Conservation (phyloP, 2,797 vertebrate genomes). For the Danio tinwini region DNA sequence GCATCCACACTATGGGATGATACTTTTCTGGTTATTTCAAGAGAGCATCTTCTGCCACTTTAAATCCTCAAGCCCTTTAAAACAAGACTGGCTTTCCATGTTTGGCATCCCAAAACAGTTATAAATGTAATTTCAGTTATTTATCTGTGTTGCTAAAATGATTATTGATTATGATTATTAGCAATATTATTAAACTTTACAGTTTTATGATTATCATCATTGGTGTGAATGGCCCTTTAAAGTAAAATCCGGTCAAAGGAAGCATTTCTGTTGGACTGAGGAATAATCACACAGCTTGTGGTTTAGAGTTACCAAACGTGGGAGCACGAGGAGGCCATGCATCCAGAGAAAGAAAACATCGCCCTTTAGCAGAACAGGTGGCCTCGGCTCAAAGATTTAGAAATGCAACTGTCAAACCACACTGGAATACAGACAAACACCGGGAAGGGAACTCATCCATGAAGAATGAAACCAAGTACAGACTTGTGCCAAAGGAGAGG, state of each 20-base stretch:
- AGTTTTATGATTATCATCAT: not conserved
- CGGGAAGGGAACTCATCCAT: not conserved
- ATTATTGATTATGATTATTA: too few relatives aligned
- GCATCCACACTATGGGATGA: not conserved
- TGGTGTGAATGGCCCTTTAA: not conserved
- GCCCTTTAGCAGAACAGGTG: conserved; percentile 40
- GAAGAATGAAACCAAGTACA: conserved; percentile 31
- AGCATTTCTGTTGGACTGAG: conserved; percentile 40
- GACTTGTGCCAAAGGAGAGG: not conserved
- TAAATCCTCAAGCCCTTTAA: not conserved
- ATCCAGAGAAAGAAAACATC: conserved; percentile 34
- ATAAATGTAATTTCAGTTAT: not conserved
- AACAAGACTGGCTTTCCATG: not conserved
- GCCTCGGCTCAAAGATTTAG: not conserved
- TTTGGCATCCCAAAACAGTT: not conserved
- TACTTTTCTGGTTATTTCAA: not conserved
- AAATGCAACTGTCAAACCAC: conserved; percentile 25
- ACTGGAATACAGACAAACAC: not conserved
- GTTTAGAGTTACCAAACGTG: conserved; percentile 53
- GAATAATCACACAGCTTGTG: conserved; percentile 43
- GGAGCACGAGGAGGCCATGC: conserved; percentile 27
- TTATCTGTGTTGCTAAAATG: not conserved
- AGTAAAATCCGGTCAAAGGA: conserved; percentile 40
- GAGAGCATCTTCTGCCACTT: not conserved
- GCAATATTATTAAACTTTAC: not conserved